Conservation (phyloP, 2,888 invertebrate species). For the Megastigmus dorsalis region DNA sequence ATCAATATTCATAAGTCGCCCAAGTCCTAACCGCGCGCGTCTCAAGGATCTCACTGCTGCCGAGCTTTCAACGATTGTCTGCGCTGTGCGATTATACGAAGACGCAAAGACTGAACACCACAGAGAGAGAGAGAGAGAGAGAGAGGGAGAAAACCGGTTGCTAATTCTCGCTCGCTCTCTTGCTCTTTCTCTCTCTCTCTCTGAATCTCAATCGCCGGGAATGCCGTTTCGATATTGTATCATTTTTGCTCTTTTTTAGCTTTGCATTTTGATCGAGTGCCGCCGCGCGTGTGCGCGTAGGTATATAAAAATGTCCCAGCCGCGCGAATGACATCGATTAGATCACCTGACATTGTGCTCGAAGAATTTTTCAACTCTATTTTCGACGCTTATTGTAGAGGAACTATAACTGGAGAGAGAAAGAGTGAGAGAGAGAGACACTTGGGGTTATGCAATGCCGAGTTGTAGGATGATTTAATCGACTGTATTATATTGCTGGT, state of each 20-base stretch:
- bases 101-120: too few relatives aligned
- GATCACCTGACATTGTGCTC: conserved; percentile 13
- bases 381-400: too few relatives aligned
- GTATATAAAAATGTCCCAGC: neutral
- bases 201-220: conserved; percentile 13
- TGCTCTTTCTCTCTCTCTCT: too few relatives aligned
- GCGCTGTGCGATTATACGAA: neutral
- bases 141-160: conserved; percentile 42
- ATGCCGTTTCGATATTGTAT: conserved; percentile 30
- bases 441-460: neutral
- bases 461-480: too few relatives aligned
- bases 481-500: too few relatives aligned
- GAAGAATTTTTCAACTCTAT: neutral
- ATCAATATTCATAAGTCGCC: conserved; percentile 72
- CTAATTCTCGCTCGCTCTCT: conserved; percentile 26
- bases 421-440: too few relatives aligned
- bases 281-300: too few relatives aligned
- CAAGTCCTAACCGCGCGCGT: conserved; percentile 62
- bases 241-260: neutral
- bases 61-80: conserved; percentile 41
- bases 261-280: neutral
- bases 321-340: neutral
- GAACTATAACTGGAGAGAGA: too few relatives aligned
- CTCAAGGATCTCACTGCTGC: conserved; percentile 66
- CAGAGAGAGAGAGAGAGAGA: too few relatives aligned